These are phyloP conservation scores for Elaphurus davidianus DNA, from an alignment of 2,113 vertebrate genomes.

Conservation along the genomic window DNA sequence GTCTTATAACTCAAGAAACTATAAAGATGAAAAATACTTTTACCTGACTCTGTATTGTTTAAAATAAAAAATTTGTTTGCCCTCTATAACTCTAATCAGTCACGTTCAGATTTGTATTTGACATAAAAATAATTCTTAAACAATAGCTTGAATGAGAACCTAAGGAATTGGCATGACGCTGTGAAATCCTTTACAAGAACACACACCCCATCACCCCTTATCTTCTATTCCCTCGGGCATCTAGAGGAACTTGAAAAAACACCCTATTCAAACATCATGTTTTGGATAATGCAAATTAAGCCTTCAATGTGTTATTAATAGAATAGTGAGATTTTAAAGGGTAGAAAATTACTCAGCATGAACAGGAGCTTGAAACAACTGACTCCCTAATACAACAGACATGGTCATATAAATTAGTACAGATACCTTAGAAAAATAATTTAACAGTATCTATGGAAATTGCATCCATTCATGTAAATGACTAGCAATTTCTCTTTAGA, in stretches of 20 bases:
- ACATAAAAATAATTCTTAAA: background rate
- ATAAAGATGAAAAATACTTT: background rate
- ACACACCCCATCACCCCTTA: accelerated
- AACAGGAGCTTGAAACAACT: background rate
- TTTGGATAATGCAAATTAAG: background rate
- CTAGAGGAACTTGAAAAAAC: background rate
- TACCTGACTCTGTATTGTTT: background rate
- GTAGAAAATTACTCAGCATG: background rate
- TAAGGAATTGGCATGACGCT: background rate
- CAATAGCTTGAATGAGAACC: background rate
- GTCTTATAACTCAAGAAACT: background rate
- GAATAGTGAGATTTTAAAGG: background rate
- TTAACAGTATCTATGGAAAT: background rate
- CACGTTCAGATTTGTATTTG: background rate
- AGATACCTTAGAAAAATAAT: background rate
- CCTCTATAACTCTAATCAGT: background rate
- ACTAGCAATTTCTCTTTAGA: background rate
- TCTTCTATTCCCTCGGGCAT: accelerated
- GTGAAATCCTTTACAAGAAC: background rate
- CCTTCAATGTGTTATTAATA: background rate
- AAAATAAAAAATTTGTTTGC: background rate
- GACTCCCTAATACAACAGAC: background rate
- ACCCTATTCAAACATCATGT: background rate
- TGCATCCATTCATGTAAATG: background rate
- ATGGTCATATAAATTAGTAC: background rate